phyloP scores from a whole-genome alignment of 2,113 vertebrate genomes.

The Morphnarchus princeps region DNA sequence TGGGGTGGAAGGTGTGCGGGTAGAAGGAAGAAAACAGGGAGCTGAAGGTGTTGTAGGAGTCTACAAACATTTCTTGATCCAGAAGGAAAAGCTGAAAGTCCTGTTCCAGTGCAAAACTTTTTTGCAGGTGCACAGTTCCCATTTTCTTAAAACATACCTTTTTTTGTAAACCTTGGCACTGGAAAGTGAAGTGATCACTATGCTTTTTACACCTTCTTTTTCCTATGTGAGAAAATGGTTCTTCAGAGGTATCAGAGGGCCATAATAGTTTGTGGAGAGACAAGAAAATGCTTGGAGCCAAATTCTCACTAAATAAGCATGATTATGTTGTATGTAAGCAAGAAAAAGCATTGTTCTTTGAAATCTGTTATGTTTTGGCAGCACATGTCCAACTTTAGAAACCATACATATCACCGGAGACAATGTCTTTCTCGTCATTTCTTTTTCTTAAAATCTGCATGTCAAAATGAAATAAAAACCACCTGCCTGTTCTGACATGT shows the following conservation, averaged over 20 bases:
- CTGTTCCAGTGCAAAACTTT: not conserved
- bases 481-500: slow-evolving; percentile 1
- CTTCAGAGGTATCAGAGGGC: not conserved
- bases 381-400: slow-evolving; percentile 19
- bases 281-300: not conserved
- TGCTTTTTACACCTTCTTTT: not conserved
- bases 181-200: not conserved
- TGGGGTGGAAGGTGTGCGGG: not conserved
- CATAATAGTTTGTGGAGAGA: not conserved
- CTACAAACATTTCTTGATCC: not conserved
- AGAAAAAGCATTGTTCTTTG: not conserved
- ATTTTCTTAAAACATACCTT: not conserved
- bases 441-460: slow-evolving; percentile 38
- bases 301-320: not conserved
- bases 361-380: slow-evolving; percentile 54
- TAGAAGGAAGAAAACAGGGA: not conserved
- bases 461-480: slow-evolving; percentile 31
- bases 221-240: not conserved
- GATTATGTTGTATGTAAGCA: slow-evolving; percentile 21
- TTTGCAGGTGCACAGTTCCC: not conserved
- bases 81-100: not conserved
- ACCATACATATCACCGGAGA: slow-evolving; percentile 28
- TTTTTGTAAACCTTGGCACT: not conserved
- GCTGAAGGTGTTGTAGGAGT: not conserved
- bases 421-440: slow-evolving; percentile 24